phyloP scores from a whole-genome alignment of 2,888 invertebrate genomes.

The Neoitamus cyanurus region DNA sequence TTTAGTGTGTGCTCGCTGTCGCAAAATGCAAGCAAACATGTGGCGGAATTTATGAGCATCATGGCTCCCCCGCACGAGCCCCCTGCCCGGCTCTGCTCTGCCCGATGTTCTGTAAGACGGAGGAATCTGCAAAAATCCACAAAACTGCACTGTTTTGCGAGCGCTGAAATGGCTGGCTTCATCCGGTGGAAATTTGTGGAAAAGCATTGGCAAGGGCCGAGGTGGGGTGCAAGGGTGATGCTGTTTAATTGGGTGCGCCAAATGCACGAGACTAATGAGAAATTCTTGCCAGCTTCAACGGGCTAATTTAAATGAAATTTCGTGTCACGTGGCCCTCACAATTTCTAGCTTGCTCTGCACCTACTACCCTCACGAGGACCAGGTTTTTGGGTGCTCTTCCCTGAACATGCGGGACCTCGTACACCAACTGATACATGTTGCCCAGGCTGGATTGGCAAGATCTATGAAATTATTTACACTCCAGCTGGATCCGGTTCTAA shows the following conservation, averaged over 20 bases:
- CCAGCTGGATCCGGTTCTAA: not conserved
- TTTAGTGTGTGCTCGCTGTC: conserved; percentile 31
- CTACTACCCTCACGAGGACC: not conserved
- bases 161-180: not conserved
- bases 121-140: conserved; percentile 29
- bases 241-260: conserved; percentile 12
- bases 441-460: not conserved
- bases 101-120: conserved; percentile 4
- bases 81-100: no score
- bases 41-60: conserved; percentile 21
- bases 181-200: not conserved
- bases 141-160: not conserved
- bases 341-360: not conserved
- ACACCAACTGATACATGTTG: not conserved
- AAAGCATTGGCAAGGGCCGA: not conserved
- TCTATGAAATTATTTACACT: not conserved
- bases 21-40: conserved; percentile 43
- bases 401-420: not conserved
- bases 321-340: not conserved
- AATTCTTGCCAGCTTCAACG: not conserved
- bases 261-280: conserved; percentile 37
- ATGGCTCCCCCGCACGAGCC: not conserved
- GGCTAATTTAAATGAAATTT: conserved; percentile 32
- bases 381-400: not conserved
- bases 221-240: not conserved